Conservation (phyloP, 2,113 vertebrate species). For the Mobula birostris region DNA sequence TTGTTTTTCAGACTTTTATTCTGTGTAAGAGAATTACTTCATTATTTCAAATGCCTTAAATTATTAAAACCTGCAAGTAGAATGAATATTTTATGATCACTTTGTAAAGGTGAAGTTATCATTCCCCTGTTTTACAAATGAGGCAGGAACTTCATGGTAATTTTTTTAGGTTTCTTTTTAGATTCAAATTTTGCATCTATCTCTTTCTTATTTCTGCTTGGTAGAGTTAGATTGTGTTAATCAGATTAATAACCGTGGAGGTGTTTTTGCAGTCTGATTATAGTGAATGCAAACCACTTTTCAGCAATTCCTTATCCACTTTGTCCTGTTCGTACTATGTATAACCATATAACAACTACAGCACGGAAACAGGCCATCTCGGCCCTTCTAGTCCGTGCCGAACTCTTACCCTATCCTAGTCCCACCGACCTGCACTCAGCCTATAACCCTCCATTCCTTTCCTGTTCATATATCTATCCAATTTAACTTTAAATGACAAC, state of each 20-base stretch:
- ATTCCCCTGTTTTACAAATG: not conserved
- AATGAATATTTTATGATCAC: constrained; percentile 40
- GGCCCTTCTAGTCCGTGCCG: too few relatives aligned
- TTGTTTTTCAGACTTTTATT: constrained; percentile 98
- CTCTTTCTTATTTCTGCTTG: too few relatives aligned
- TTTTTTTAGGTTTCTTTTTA: not conserved
- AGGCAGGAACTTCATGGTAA: not conserved
- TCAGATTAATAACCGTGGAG: not conserved
- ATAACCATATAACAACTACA: too few relatives aligned
- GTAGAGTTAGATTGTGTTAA: not conserved
- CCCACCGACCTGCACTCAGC: too few relatives aligned
- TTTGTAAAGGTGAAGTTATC: too few relatives aligned
- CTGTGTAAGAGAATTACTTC: constrained; percentile 53
- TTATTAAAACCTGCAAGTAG: constrained; percentile 35
- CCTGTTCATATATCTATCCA: too few relatives aligned
- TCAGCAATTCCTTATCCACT: not conserved
- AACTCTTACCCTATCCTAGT: too few relatives aligned
- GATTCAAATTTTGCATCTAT: not conserved
- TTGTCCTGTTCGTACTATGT: not conserved
- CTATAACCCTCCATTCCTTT: too few relatives aligned
- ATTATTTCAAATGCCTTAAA: constrained; percentile 42
- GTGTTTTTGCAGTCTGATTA: not conserved
- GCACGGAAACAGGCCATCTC: too few relatives aligned
- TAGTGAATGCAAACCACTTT: not conserved
- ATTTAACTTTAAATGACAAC: too few relatives aligned